Evolutionary conservation across 2,888 invertebrate genomes (phyloP).

Genomic region (Linnaemya tessellans): DNA sequence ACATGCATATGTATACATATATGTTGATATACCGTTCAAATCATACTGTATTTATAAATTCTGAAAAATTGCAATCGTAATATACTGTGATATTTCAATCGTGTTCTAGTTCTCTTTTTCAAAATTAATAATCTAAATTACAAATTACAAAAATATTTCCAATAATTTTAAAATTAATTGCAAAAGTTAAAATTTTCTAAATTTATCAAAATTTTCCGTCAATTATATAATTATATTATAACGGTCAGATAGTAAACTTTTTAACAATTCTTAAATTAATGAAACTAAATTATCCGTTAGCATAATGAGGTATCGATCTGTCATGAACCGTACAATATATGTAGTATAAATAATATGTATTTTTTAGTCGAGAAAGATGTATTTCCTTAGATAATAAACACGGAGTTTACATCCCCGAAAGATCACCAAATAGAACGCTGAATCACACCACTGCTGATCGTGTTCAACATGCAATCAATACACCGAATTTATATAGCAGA

Average conservation of each 20-base stretch:
- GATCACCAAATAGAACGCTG: constrained; percentile 26
- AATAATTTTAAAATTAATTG: constrained; percentile 33
- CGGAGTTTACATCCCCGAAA: constrained; percentile 20
- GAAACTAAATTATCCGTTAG: constrained; percentile 1
- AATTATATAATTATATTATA: background rate
- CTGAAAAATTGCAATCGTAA: constrained; percentile 37
- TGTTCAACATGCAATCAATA: constrained; percentile 12
- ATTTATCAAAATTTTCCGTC: constrained; percentile 42
- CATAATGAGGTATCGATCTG: constrained; percentile 49
- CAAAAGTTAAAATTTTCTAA: constrained; percentile 16
- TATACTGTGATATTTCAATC: constrained; percentile 33
- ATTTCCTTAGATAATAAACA: constrained; percentile 46
- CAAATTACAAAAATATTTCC: constrained; percentile 1
- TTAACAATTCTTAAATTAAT: constrained; percentile 17
- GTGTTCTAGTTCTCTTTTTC: constrained; percentile 1
- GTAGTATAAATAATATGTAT: background rate
- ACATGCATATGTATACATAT: too few species aligned
- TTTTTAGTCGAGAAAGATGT: constrained; percentile 44
- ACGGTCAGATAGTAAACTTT: background rate
- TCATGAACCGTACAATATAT: background rate
- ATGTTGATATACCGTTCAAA: background rate
- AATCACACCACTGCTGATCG: background rate
- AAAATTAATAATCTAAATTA: constrained; percentile 24
- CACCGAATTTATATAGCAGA: constrained; percentile 31
- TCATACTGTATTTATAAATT: background rate